phyloP scores from a whole-genome alignment of 2,797 vertebrate species.

The Danio aesculapii region DNA sequence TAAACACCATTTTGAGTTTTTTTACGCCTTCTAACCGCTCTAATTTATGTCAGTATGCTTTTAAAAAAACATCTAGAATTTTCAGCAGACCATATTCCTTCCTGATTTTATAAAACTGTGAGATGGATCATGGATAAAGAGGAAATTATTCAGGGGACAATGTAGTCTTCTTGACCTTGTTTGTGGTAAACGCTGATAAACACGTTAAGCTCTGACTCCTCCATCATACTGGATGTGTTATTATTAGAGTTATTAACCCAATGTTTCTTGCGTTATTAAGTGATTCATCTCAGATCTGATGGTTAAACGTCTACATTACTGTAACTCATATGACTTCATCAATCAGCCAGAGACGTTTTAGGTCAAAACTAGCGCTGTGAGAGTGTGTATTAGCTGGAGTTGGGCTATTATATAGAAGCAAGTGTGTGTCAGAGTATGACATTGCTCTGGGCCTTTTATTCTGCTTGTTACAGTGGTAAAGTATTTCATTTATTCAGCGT shows the following conservation, averaged over 20 bases:
- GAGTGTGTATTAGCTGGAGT: constrained; percentile 30
- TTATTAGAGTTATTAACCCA: constrained; percentile 33
- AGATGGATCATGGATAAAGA: neutral
- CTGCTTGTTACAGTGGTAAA: constrained; percentile 84
- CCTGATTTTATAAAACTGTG: neutral
- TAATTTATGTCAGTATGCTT: neutral
- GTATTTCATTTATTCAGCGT: constrained; percentile 85
- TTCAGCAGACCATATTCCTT: neutral
- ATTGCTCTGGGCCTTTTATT: constrained; percentile 75
- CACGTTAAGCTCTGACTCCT: constrained; percentile 32
- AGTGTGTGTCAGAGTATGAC: constrained; percentile 71
- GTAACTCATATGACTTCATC: constrained; percentile 52
- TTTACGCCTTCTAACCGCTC: constrained; percentile 4
- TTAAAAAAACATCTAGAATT: neutral
- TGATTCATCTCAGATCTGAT: constrained; percentile 43
- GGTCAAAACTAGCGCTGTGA: constrained; percentile 45
- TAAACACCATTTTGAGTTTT: constrained; percentile 35
- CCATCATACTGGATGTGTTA: neutral
- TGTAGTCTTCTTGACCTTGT: constrained; percentile 37
- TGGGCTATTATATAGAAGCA: constrained; percentile 51
- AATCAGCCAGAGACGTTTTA: constrained; percentile 43
- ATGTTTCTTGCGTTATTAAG: constrained; percentile 37
- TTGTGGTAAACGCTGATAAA: constrained; percentile 16
- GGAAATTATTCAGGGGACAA: constrained; percentile 24
- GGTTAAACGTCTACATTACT: constrained; percentile 31